phyloP scores from a whole-genome alignment of 2,888 invertebrate species.

The Apamea crenata region DNA sequence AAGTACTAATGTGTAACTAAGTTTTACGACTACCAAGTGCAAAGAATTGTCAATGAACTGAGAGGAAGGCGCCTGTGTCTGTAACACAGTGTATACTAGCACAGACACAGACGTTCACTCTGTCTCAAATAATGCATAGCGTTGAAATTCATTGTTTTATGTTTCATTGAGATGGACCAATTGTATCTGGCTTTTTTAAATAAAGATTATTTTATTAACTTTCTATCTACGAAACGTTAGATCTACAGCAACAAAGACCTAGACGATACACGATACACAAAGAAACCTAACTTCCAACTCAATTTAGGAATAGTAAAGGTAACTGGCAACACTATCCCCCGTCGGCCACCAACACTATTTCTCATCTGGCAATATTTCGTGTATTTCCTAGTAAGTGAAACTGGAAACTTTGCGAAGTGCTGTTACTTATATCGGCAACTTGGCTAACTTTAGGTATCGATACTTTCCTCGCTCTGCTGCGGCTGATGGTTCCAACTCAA shows the following conservation, averaged over 20 bases:
- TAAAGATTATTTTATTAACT: no score
- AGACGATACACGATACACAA: constrained; percentile 21
- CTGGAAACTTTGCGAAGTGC: constrained; percentile 44
- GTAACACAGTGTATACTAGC: no score
- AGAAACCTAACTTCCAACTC: constrained; percentile 36
- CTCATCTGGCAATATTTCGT: constrained; percentile 45
- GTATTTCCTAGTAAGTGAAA: constrained; percentile 49
- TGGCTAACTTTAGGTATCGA: constrained; percentile 36
- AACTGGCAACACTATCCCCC: constrained; percentile 28
- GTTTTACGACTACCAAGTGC: no score
- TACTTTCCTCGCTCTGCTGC: constrained; percentile 18
- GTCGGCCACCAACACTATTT: constrained; percentile 10
- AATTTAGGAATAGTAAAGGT: constrained; percentile 40
- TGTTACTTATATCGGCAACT: constrained; percentile 18
- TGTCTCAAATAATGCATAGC: no score
- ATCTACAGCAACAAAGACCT: background rate
- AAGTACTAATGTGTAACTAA: no score
- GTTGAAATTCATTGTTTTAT: no score
- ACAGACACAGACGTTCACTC: no score
- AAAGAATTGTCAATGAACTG: no score
- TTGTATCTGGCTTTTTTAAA: no score
- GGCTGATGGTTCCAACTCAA: constrained; percentile 13
- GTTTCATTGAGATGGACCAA: no score
- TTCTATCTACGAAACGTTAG: background rate
- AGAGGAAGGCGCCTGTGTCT: no score